Percentiles rank a stretch among this genome's conserved stretches.
Conservation (phyloP, 2,797 vertebrate genomes). For the Leptatherina wallacei region DNA sequence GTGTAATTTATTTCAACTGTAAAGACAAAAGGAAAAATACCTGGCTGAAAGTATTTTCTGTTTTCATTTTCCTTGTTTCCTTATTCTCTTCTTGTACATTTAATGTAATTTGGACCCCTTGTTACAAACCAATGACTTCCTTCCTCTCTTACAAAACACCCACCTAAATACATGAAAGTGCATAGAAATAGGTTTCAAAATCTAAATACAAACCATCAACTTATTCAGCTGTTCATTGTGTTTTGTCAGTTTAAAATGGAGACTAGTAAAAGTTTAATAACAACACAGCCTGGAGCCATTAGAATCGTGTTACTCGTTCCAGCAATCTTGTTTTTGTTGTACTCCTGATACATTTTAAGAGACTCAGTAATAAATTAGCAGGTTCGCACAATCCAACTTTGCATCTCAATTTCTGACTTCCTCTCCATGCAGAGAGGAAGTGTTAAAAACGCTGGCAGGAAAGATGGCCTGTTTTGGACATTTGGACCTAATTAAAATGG, state of each 20-base stretch:
- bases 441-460: slow-evolving; percentile 24
- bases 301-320: not conserved
- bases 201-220: not conserved
- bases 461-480: slow-evolving; percentile 32
- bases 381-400: slow-evolving; percentile 24
- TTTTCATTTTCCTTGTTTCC: too few species aligned
- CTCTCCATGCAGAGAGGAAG: slow-evolving; percentile 11
- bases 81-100: too few species aligned
- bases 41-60: too few species aligned
- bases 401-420: slow-evolving; percentile 25
- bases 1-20: too few species aligned
- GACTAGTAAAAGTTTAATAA: slow-evolving; percentile 2
- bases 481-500: slow-evolving; percentile 67
- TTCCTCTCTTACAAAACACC: not conserved
- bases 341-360: not conserved
- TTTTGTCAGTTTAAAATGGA: slow-evolving; percentile 16
- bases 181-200: not conserved
- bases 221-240: not conserved
- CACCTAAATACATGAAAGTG: not conserved
- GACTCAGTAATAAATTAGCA: not conserved
- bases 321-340: slow-evolving; percentile 2
- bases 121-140: not conserved
- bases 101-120: too few species aligned
- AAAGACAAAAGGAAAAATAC: too few species aligned
- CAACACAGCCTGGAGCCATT: not conserved